These are phyloP conservation scores for Hydrotaea diabolus DNA, from an alignment of 2,888 invertebrate species.

Conservation along the genomic window DNA sequence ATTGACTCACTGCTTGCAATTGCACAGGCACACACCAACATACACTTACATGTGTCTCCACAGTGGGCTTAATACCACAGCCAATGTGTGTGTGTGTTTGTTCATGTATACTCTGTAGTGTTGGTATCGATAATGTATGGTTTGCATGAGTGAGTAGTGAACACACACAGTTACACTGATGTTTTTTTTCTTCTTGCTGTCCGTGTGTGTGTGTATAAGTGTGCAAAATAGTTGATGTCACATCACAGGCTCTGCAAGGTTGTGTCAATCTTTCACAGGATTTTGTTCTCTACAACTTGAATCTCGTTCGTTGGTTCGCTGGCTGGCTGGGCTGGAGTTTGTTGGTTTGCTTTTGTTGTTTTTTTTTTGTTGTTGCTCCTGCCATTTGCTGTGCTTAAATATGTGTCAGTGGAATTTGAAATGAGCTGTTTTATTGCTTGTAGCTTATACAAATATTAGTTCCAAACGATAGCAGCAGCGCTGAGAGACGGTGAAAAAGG, in stretches of 20 bases:
- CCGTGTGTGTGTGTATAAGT: slow-evolving; percentile 5
- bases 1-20: slow-evolving; percentile 50
- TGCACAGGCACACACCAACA: slow-evolving; percentile 3
- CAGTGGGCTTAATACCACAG: slow-evolving; percentile 3
- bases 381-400: slow-evolving; percentile 40
- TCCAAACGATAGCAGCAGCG: background rate
- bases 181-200: slow-evolving; percentile 30
- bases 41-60: slow-evolving; percentile 16
- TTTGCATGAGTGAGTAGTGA: slow-evolving; percentile 31
- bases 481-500: background rate
- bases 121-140: slow-evolving; percentile 63
- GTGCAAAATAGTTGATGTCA: slow-evolving; percentile 33
- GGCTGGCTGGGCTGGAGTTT: slow-evolving; percentile 29
- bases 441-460: slow-evolving; percentile 55
- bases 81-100: slow-evolving; percentile 8
- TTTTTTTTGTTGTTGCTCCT: too few species aligned
- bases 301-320: background rate
- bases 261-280: slow-evolving; percentile 65
- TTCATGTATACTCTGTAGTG: slow-evolving; percentile 32
- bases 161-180: background rate
- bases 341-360: background rate
- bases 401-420: slow-evolving; percentile 65
- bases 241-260: slow-evolving; percentile 63
- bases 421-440: slow-evolving; percentile 53
- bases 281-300: slow-evolving; percentile 32